Conservation (phyloP, 2,797 vertebrate genomes). For the Brachyrhaphis roseni region DNA sequence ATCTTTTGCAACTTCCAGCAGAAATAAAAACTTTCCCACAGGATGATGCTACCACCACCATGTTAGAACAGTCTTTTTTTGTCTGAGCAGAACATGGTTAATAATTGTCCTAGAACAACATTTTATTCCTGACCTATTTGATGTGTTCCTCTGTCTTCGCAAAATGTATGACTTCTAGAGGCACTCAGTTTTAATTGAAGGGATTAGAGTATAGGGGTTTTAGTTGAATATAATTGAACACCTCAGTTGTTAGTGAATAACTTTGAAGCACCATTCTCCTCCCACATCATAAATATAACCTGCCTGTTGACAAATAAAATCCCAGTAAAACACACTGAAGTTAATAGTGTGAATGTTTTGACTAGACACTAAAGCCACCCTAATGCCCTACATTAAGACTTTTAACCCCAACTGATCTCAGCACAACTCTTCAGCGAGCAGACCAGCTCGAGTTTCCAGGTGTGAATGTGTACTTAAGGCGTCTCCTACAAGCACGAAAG, state of each 20-base stretch:
- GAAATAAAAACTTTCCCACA: too few relatives aligned
- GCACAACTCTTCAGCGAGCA: not conserved
- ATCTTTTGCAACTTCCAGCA: not conserved
- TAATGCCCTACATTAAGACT: not conserved
- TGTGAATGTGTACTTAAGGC: conserved; percentile 22
- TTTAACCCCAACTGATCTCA: not conserved
- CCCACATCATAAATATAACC: not conserved
- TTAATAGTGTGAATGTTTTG: not conserved
- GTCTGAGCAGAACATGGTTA: not conserved
- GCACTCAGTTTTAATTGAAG: not conserved
- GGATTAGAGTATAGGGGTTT: not conserved
- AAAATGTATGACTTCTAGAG: not conserved
- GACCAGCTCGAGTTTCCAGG: not conserved
- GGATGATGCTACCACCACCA: not conserved
- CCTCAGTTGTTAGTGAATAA: not conserved
- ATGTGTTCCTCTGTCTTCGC: not conserved
- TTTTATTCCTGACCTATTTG: not conserved
- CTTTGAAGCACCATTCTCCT: not conserved
- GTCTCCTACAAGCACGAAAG: conserved; percentile 5
- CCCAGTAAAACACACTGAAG: not conserved
- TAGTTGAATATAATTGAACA: not conserved
- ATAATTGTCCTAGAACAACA: not conserved
- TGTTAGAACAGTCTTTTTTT: not conserved
- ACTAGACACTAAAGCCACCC: not conserved
- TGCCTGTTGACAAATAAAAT: not conserved